Conservation (phyloP, 2,113 vertebrate genomes). For the Coregonus clupeaformis region DNA sequence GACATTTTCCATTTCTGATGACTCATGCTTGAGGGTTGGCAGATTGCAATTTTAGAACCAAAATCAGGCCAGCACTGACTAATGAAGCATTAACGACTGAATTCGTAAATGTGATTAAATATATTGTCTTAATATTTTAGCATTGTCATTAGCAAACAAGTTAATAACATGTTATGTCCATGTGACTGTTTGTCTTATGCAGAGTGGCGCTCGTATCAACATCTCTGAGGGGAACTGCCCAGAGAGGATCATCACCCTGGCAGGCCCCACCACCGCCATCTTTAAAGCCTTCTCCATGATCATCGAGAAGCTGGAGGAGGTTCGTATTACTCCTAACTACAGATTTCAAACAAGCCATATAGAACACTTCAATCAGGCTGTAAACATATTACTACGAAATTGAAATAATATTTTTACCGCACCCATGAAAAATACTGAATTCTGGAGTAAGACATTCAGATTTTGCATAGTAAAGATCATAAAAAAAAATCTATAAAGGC, state of each 20-base stretch:
- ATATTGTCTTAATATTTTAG: too few relatives aligned
- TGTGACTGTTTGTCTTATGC: constrained; percentile 7
- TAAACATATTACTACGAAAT: background rate
- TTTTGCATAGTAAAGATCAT: too few relatives aligned
- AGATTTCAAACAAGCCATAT: background rate
- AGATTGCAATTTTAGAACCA: background rate
- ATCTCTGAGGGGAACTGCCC: constrained; percentile 99
- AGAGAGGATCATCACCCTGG: constrained; percentile 95
- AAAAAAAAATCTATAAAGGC: too few relatives aligned
- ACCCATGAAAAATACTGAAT: background rate
- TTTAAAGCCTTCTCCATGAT: constrained; percentile 99
- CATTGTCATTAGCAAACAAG: too few relatives aligned
- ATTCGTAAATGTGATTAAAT: too few relatives aligned
- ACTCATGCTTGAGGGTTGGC: background rate
- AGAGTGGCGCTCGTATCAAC: constrained; percentile 98
- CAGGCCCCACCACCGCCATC: constrained; percentile 96
- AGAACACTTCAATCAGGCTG: background rate
- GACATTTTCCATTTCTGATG: background rate
- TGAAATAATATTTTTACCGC: background rate
- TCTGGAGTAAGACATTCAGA: too few relatives aligned
- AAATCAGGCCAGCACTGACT: too few relatives aligned
- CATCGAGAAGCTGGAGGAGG: constrained; percentile 99
- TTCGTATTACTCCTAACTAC: constrained; percentile 49
- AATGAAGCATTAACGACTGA: too few relatives aligned
- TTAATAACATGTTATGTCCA: too few relatives aligned